These are phyloP conservation scores for Micrasema longulum DNA, from an alignment of 1,140 invertebrate species.

Conservation along the genomic window DNA sequence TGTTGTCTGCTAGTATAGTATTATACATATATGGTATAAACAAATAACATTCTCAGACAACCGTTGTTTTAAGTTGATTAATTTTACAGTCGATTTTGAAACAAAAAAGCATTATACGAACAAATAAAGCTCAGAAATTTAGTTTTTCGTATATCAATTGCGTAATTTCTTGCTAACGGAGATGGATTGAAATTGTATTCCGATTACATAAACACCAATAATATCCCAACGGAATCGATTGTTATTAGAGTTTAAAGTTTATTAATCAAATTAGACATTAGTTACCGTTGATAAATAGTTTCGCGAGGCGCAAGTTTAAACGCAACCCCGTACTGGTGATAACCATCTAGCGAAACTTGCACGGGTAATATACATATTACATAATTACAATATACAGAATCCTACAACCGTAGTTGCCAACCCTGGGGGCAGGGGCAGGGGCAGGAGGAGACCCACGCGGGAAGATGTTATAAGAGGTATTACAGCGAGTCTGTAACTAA, in stretches of 20 bases:
- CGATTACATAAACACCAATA: not conserved
- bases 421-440: not conserved
- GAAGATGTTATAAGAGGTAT: conserved; percentile 17
- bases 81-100: too few species aligned
- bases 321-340: conserved; percentile 19
- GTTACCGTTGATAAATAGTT: conserved; percentile 1
- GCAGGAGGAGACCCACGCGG: not conserved
- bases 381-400: too few species aligned
- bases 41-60: too few species aligned
- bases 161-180: too few species aligned
- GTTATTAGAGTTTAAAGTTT: not conserved
- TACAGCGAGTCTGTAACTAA: conserved; percentile 39
- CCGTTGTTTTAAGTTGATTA: too few species aligned
- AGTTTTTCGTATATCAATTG: too few species aligned
- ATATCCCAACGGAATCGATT: not conserved
- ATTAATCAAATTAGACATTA: conserved; percentile 11
- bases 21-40: too few species aligned
- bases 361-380: conserved; percentile 9
- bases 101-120: too few species aligned
- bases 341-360: conserved; percentile 32
- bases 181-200: too few species aligned
- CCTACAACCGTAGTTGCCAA: not conserved
- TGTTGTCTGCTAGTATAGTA: too few species aligned
- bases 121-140: too few species aligned
- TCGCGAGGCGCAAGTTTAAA: conserved; percentile 3